Evolutionary conservation across 2,113 vertebrate genomes (phyloP).

Genomic region (Paradoxurus hermaphroditus): DNA sequence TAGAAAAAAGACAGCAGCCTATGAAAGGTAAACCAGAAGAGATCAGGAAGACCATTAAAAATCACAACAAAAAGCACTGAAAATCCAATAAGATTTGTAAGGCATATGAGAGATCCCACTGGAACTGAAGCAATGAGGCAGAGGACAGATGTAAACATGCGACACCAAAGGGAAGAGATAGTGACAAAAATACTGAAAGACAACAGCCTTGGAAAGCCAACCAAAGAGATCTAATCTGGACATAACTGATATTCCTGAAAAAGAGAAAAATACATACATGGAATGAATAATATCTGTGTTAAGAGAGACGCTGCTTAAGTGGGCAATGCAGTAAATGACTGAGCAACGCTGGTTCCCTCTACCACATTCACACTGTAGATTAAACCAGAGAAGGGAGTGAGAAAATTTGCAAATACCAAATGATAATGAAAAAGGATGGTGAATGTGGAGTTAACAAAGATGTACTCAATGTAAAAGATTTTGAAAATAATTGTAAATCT

Average conservation of each 20-base stretch:
- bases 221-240: not conserved
- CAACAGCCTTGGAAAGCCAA: not conserved
- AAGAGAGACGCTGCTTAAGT: not conserved
- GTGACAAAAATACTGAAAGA: not conserved
- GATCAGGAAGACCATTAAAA: not conserved
- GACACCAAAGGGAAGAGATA: not conserved
- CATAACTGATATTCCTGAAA: not conserved
- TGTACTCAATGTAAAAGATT: not conserved
- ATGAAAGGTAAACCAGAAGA: not conserved
- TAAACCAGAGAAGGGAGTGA: not conserved
- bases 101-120: not conserved
- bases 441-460: not conserved
- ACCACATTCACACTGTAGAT: not conserved
- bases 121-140: not conserved
- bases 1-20: not conserved
- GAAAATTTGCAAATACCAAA: not conserved
- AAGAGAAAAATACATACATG: not conserved
- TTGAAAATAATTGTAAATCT: not conserved
- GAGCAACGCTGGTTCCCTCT: not conserved
- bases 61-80: not conserved
- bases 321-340: not conserved
- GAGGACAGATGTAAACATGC: not conserved
- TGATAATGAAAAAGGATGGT: not conserved
- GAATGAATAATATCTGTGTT: not conserved
- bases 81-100: not conserved